Evolutionary conservation across 2,113 vertebrate species (phyloP), one percentile per base, ranked within the genome.

Genomic region (Erinaceus europaeus): DNA sequence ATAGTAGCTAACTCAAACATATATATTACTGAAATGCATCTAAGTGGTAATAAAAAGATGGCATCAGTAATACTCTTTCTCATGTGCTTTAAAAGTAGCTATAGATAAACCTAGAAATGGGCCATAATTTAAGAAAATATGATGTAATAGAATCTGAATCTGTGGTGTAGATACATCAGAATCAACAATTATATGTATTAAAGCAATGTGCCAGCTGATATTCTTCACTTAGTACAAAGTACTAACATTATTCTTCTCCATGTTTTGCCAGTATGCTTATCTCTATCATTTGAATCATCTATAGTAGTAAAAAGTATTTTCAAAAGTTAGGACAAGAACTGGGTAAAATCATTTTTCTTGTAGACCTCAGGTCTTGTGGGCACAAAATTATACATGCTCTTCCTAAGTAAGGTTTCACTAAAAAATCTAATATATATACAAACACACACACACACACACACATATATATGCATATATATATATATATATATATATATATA

Each of bases 271-370:
- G n/a, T 75, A 52, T 71, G 38, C 72, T 71, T 79, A 69, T 11
- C 6, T 62, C 9, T 68, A 74, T 72, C 11, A 15, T 65, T 91
- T 75, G 76, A 84, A 42, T 82, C n/a, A n/a, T n/a, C n/a, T n/a
- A n/a, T n/a, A n/a, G n/a, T n/a, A n/a, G n/a, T n/a, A n/a, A n/a
- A n/a, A n/a, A n/a, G n/a, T n/a, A 52, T 52, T 52, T n/a, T n/a
- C n/a, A n/a, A n/a, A 50, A 55, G n/a, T 78, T 76, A 65, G 4
- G 18, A 61, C 55, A 69, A 34, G 69, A 68, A 65, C 2, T 10
- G 42, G n/a, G 46, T 64, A 86, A 93, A 64, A 76, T 57, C 23
- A 50, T 71, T 64, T 65, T 85, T 91, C 74, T 72, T 48, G 1
- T 44, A 4, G 68, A 9, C 64, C 69, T 80, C 71, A 50, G 46